Evolutionary conservation across 2,888 invertebrate genomes (phyloP).

Genomic region (Adineta ricciae): DNA sequence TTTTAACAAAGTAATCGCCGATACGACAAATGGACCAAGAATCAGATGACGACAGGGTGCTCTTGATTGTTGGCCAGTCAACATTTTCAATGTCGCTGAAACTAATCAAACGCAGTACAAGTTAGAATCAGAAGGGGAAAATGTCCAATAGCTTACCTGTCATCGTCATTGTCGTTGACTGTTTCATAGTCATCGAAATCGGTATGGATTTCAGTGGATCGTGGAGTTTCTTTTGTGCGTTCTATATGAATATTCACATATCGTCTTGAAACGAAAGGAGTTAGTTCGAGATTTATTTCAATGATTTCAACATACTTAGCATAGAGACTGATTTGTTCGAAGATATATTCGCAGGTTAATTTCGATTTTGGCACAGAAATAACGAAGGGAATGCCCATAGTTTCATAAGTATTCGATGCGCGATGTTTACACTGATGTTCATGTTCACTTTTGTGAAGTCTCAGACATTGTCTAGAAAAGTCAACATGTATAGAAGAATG

Average conservation of each 20-base stretch:
- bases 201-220: background rate
- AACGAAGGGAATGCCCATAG: slow-evolving; percentile 50
- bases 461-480: background rate
- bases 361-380: slow-evolving; percentile 50
- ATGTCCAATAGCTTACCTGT: background rate
- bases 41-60: background rate
- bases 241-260: background rate
- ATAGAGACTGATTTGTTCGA: background rate
- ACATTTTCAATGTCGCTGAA: background rate
- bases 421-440: background rate
- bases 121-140: too few species aligned
- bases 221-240: background rate
- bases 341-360: slow-evolving; percentile 2
- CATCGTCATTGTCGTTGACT: background rate
- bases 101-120: background rate
- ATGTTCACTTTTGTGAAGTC: slow-evolving; percentile 42
- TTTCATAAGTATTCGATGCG: background rate
- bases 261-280: background rate
- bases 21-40: slow-evolving; percentile 16
- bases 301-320: background rate
- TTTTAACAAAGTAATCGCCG: background rate
- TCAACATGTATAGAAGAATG: background rate
- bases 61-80: background rate
- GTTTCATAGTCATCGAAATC: background rate
- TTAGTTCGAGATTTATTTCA: background rate